A percentile compares a stretch with the other conserved stretches of the same genome.
phyloP scores from a whole-genome alignment of 2,113 vertebrate species.

The Hippocampus barbouri region DNA sequence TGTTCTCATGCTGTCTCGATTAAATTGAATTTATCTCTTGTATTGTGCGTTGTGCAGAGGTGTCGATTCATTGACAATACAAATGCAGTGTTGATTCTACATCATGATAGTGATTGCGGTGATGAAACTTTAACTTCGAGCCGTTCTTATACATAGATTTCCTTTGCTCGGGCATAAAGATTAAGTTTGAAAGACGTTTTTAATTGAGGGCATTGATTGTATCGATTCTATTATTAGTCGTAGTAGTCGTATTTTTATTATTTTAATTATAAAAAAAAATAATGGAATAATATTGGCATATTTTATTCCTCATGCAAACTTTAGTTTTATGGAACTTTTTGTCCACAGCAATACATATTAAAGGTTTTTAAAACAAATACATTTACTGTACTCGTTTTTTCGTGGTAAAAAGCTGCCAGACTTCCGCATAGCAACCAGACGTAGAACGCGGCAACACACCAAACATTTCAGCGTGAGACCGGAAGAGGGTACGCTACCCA shows the following conservation, averaged over 20 bases:
- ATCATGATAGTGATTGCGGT: background rate
- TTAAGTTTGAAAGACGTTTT: no score
- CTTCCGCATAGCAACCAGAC: background rate
- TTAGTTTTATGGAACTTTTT: no score
- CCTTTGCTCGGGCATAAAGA: background rate
- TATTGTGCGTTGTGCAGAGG: background rate
- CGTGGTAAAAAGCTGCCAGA: background rate
- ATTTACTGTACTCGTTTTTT: no score
- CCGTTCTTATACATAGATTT: background rate
- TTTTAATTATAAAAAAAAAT: no score
- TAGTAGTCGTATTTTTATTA: no score
- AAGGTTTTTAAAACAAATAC: no score
- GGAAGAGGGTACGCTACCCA: background rate
- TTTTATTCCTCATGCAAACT: no score
- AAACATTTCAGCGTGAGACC: background rate
- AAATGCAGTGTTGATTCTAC: background rate
- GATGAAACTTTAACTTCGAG: background rate
- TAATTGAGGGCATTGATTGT: no score
- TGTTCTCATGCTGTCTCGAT: conserved; percentile 13
- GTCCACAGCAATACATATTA: no score
- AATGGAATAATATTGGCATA: no score
- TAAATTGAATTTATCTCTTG: conserved; percentile 7
- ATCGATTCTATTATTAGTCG: no score
- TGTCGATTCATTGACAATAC: background rate
- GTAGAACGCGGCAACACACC: background rate